phyloP scores from a whole-genome alignment of 2,888 invertebrate species.

The Calameuta idolon region DNA sequence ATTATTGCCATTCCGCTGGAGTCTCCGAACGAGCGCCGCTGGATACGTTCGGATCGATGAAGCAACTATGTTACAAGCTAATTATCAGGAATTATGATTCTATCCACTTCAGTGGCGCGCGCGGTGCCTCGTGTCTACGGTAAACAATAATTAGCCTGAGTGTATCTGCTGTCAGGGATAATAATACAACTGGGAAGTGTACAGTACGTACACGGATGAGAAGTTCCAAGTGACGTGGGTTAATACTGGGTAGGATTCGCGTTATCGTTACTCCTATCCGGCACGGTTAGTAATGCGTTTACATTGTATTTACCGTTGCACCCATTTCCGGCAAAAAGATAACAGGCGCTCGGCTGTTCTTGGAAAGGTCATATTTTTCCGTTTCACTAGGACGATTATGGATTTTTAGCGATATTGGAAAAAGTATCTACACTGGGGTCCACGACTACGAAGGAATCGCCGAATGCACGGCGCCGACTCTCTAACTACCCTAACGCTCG shows the following conservation, averaged over 20 bases:
- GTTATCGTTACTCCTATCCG: not conserved
- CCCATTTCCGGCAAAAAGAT: not conserved
- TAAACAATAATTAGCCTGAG: conserved; percentile 47
- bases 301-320: not conserved
- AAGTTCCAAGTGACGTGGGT: conserved; percentile 31
- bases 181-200: conserved; percentile 37
- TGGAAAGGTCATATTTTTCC: not conserved
- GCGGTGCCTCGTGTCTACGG: conserved; percentile 31
- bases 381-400: not conserved
- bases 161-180: conserved; percentile 34
- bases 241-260: not conserved
- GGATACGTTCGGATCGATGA: conserved; percentile 46
- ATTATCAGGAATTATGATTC: conserved; percentile 52
- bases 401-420: not conserved
- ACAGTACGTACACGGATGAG: conserved; percentile 31
- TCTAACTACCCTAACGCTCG: conserved; percentile 6
- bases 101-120: conserved; percentile 22
- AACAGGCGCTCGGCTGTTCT: not conserved
- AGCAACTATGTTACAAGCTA: conserved; percentile 50
- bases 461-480: conserved; percentile 46
- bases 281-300: not conserved
- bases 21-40: conserved; percentile 8
- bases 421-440: not conserved
- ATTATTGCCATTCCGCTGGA: conserved; percentile 30
- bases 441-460: not conserved